These are phyloP conservation scores for Podocnemis expansa DNA, from an alignment of 2,113 vertebrate genomes.

Conservation along the genomic window DNA sequence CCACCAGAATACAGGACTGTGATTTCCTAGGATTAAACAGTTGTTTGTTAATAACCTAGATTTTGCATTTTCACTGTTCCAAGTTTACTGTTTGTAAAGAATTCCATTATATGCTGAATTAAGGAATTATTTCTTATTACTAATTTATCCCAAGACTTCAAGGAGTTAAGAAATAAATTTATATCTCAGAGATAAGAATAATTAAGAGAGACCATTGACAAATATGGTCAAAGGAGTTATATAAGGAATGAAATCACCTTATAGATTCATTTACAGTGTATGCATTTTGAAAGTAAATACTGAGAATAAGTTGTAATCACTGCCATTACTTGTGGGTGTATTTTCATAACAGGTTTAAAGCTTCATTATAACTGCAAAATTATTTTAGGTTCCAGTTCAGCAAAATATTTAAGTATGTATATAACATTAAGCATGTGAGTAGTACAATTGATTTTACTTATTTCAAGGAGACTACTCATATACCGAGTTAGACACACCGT, in stretches of 20 bases:
- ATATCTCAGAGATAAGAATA: neutral
- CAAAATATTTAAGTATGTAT: neutral
- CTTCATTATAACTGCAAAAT: neutral
- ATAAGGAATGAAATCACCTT: neutral
- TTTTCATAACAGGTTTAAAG: neutral
- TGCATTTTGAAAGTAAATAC: neutral
- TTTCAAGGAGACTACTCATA: neutral
- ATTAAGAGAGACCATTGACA: neutral
- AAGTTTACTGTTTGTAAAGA: neutral
- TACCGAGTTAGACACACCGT: neutral
- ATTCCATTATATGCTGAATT: neutral
- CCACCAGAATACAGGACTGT: neutral
- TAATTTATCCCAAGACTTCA: neutral
- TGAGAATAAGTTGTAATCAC: neutral
- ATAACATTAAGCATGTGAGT: neutral
- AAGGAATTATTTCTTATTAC: neutral
- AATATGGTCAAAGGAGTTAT: neutral
- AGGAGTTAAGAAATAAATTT: neutral
- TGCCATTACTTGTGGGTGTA: neutral
- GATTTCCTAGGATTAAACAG: slow-evolving; percentile 27
- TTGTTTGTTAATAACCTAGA: neutral
- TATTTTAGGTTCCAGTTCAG: neutral
- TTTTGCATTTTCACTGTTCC: neutral
- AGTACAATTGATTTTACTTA: neutral
- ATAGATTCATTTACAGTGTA: slow-evolving; percentile 33